These are phyloP conservation scores for Siderastrea radians DNA, from an alignment of 92 coral and sea anemone genomes.

Conservation along the genomic window DNA sequence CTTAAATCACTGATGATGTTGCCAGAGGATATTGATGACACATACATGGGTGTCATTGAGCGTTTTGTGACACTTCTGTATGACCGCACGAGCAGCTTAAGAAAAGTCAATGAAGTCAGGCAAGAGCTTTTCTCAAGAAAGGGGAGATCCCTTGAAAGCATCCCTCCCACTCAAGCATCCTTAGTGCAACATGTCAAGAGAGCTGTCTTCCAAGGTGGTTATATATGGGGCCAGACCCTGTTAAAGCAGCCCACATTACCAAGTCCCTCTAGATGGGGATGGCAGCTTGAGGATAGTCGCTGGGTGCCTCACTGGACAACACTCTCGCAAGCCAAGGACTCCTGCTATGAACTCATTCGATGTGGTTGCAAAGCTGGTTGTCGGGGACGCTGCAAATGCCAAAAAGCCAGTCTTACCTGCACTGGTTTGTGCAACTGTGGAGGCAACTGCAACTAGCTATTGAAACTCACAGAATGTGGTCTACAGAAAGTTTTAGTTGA, in stretches of 20 bases:
- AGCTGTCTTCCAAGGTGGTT: slow-evolving; percentile 63
- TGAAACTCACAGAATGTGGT: background rate
- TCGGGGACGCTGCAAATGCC: slow-evolving; percentile 50
- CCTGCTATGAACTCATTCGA: slow-evolving; percentile 57
- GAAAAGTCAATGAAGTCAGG: slow-evolving; percentile 35
- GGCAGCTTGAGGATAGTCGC: slow-evolving; percentile 30
- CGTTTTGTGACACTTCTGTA: slow-evolving; percentile 35
- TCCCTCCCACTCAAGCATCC: slow-evolving; percentile 70
- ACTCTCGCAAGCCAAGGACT: slow-evolving; percentile 56
- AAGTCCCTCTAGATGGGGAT: slow-evolving; percentile 51
- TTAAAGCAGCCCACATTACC: slow-evolving; percentile 40
- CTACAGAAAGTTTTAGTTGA: background rate
- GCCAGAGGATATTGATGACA: slow-evolving; percentile 11
- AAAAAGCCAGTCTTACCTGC: slow-evolving; percentile 58
- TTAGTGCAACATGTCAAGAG: slow-evolving; percentile 54
- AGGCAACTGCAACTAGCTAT: slow-evolving; percentile 25
- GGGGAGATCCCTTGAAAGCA: slow-evolving; percentile 65
- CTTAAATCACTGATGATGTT: slow-evolving; percentile 9
- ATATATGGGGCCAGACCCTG: slow-evolving; percentile 62
- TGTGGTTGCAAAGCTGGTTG: slow-evolving; percentile 44
- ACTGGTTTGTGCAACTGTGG: slow-evolving; percentile 55
- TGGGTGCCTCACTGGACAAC: slow-evolving; percentile 58
- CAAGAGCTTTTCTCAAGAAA: slow-evolving; percentile 65
- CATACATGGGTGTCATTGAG: slow-evolving; percentile 24
- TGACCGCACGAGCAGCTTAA: slow-evolving; percentile 31